A percentile compares a stretch with the other conserved stretches of the same genome.
Evolutionary conservation across 2,888 invertebrate genomes (phyloP).

Genomic region (Scaptodrosophila latifasciaeformis): DNA sequence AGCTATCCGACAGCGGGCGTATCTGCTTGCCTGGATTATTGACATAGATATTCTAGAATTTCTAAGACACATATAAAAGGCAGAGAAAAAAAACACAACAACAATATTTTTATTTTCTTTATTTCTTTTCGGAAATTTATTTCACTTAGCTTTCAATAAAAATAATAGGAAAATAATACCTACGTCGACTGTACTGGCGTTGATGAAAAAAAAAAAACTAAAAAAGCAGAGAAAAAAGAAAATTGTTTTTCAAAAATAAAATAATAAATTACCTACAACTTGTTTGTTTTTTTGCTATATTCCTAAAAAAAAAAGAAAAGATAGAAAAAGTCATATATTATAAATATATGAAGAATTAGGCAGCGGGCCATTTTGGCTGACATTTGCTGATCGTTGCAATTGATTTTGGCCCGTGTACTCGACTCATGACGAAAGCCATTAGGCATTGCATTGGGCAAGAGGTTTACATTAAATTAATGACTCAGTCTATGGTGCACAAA

Average conservation of each 20-base stretch:
- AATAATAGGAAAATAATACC: conserved; percentile 23
- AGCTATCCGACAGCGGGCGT: conserved; percentile 28
- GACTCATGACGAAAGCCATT: conserved; percentile 25
- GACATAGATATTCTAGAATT: too few species aligned
- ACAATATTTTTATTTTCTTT: conserved; percentile 33
- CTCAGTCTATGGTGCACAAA: conserved; percentile 62
- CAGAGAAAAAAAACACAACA: conserved; percentile 48
- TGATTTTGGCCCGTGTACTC: background rate
- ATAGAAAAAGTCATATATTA: too few species aligned
- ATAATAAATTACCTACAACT: conserved; percentile 57
- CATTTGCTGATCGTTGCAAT: too few species aligned
- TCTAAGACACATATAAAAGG: background rate
- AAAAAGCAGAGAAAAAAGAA: conserved; percentile 38
- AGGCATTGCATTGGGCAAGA: too few species aligned
- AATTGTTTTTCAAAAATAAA: conserved; percentile 47
- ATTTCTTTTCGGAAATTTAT: conserved; percentile 52
- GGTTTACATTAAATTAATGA: conserved; percentile 51
- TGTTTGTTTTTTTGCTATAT: conserved; percentile 43
- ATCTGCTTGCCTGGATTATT: conserved; percentile 12
- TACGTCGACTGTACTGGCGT: conserved; percentile 30
- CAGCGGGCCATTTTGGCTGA: background rate
- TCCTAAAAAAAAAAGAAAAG: too few species aligned
- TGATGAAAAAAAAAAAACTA: conserved; percentile 45
- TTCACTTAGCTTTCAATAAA: conserved; percentile 45
- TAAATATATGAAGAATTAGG: too few species aligned